Percentiles rank a stretch among this genome's conserved stretches.
Conservation (phyloP, 2,888 invertebrate species). For the Leptopilina drosophilae region DNA sequence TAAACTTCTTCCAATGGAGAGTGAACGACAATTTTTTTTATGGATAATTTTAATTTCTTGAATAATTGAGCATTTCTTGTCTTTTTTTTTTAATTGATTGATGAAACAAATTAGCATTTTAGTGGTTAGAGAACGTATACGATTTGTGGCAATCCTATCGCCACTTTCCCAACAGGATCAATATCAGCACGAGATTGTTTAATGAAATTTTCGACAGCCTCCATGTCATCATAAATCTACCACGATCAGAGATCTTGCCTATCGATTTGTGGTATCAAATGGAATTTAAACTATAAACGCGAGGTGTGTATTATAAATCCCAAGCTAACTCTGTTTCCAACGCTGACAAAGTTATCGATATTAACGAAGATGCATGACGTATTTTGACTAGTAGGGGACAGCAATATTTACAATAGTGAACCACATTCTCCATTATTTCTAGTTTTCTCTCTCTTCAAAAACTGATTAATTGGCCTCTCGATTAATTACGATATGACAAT, state of each 20-base stretch:
- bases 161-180: slow-evolving; percentile 53
- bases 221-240: slow-evolving; percentile 61
- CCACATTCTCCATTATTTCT: no score
- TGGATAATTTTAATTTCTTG: no score
- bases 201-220: slow-evolving; percentile 68
- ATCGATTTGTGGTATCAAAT: slow-evolving; percentile 47
- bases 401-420: background rate
- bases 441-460: background rate
- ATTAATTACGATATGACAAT: background rate
- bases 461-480: background rate
- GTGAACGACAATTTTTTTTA: no score
- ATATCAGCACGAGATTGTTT: slow-evolving; percentile 57
- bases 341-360: slow-evolving; percentile 21
- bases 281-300: slow-evolving; percentile 40
- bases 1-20: no score
- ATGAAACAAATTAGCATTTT: no score
- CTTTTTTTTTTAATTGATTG: no score
- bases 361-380: slow-evolving; percentile 18
- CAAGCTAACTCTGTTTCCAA: background rate
- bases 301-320: slow-evolving; percentile 8
- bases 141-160: slow-evolving; percentile 54
- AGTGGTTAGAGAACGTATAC: slow-evolving; percentile 38
- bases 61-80: no score
- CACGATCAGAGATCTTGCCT: slow-evolving; percentile 47
- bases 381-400: slow-evolving; percentile 7